These are phyloP conservation scores for Stictocephala bisonia DNA, from an alignment of 2,888 invertebrate genomes.

Conservation along the genomic window DNA sequence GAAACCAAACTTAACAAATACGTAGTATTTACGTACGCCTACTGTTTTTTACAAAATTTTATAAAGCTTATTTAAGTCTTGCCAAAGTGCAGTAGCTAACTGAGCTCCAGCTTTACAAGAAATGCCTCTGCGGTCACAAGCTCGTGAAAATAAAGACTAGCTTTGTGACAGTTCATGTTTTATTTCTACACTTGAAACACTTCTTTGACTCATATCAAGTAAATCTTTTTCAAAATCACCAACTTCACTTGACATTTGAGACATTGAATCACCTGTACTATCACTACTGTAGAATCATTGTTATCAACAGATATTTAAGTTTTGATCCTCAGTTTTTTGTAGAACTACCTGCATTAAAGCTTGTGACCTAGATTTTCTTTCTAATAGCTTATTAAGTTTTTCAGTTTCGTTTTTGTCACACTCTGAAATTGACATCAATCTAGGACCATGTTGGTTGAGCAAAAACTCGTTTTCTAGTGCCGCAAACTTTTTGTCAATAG, in stretches of 20 bases:
- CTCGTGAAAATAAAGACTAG: constrained; percentile 10
- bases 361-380: constrained; percentile 2
- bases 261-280: neutral
- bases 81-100: constrained; percentile 9
- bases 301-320: neutral
- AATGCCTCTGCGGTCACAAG: constrained; percentile 9
- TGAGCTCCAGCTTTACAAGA: constrained; percentile 6
- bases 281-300: constrained; percentile 2
- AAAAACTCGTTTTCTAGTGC: constrained; percentile 1
- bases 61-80: neutral
- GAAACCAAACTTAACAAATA: too few relatives aligned
- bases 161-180: constrained; percentile 6
- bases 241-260: neutral
- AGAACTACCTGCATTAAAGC: neutral
- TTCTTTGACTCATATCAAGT: constrained; percentile 1
- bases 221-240: neutral
- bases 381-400: constrained; percentile 6
- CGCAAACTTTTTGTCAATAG: neutral
- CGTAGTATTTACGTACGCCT: too few relatives aligned
- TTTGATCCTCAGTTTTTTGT: neutral
- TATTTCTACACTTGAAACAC: constrained; percentile 6
- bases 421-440: neutral
- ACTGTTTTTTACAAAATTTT: neutral
- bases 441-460: neutral
- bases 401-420: neutral